These are phyloP conservation scores for Microplitis manilae DNA, from an alignment of 2,888 invertebrate species.

Conservation along the genomic window DNA sequence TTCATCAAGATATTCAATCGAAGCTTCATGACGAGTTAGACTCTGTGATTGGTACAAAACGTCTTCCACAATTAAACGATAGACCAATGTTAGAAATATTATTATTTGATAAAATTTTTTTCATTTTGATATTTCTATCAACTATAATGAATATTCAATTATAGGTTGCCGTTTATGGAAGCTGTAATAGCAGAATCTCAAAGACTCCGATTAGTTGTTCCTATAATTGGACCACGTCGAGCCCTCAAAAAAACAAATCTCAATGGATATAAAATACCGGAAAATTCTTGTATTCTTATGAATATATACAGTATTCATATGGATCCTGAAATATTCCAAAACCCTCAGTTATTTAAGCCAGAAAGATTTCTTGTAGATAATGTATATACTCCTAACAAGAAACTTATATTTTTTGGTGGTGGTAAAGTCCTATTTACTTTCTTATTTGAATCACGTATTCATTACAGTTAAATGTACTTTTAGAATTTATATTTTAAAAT, in stretches of 20 bases:
- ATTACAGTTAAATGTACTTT: neutral
- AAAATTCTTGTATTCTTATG: slow-evolving; percentile 74
- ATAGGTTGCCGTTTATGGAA: slow-evolving; percentile 72
- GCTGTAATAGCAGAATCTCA: slow-evolving; percentile 73
- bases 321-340: slow-evolving; percentile 75
- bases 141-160: slow-evolving; percentile 38
- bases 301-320: slow-evolving; percentile 75
- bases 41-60: slow-evolving; percentile 68
- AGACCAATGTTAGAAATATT: slow-evolving; percentile 69
- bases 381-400: slow-evolving; percentile 57
- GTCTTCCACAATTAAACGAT: slow-evolving; percentile 72
- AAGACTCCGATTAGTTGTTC: slow-evolving; percentile 70
- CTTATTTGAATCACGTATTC: neutral
- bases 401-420: slow-evolving; percentile 69
- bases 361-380: slow-evolving; percentile 75
- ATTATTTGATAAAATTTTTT: neutral
- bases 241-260: slow-evolving; percentile 74
- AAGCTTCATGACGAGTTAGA: slow-evolving; percentile 75
- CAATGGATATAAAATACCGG: slow-evolving; percentile 74
- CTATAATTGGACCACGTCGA: slow-evolving; percentile 73
- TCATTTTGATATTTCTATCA: neutral
- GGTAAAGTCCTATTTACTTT: slow-evolving; percentile 58
- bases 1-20: slow-evolving; percentile 76
- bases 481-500: too few species aligned
- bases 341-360: slow-evolving; percentile 78